Evolutionary conservation across 2,797 vertebrate species (phyloP).

Genomic region (Neostethus bicornis): DNA sequence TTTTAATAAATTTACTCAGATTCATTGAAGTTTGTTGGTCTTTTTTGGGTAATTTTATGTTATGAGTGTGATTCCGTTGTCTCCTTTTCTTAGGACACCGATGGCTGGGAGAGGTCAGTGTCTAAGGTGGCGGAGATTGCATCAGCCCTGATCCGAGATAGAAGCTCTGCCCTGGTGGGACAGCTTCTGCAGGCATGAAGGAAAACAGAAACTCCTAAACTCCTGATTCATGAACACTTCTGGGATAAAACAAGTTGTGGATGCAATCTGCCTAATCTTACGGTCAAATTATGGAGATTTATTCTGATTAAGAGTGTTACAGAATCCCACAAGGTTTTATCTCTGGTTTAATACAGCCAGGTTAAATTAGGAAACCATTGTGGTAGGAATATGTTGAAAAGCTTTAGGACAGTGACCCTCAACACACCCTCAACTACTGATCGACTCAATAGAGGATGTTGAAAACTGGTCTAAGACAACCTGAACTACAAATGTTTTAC

Average conservation of each 20-base stretch:
- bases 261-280: neutral
- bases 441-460: no score
- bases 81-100: slow-evolving; percentile 58
- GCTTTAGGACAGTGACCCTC: no score
- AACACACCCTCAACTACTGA: no score
- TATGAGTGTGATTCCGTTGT: slow-evolving; percentile 1
- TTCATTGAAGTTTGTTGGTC: neutral
- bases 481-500: no score
- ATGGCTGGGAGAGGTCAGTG: slow-evolving; percentile 68
- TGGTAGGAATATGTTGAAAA: no score
- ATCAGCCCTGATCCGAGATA: slow-evolving; percentile 70
- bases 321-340: no score
- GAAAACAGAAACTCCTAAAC: slow-evolving; percentile 6
- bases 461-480: no score
- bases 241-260: neutral
- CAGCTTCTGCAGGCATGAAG: slow-evolving; percentile 78
- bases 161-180: slow-evolving; percentile 74
- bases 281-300: no score
- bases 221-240: slow-evolving; percentile 6
- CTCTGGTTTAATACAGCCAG: no score
- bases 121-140: slow-evolving; percentile 66
- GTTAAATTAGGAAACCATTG: no score
- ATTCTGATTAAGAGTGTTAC: no score
- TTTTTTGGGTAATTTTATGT: slow-evolving; percentile 19
- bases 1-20: neutral